A percentile compares a stretch with the other conserved stretches of the same genome.
Conservation (phyloP, 2,888 invertebrate genomes). For the Amphipoea oculea region DNA sequence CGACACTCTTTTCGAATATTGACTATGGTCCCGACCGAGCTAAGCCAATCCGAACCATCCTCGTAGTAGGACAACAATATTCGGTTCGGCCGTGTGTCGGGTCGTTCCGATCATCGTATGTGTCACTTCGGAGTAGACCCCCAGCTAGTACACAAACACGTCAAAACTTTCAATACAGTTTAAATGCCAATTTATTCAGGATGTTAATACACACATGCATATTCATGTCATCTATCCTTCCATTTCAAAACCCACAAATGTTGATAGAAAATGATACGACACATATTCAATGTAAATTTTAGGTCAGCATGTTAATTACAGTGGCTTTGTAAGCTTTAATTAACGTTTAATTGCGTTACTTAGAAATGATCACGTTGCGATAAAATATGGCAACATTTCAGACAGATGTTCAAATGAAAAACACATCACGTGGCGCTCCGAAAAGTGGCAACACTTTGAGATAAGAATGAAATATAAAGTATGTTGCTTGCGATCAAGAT, state of each 20-base stretch:
- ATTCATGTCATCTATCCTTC: constrained; percentile 43
- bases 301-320: constrained; percentile 56
- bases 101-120: too few relatives aligned
- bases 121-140: too few relatives aligned
- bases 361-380: constrained; percentile 63
- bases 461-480: constrained; percentile 11
- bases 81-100: too few relatives aligned
- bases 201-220: constrained; percentile 46
- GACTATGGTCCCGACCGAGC: too few relatives aligned
- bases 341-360: constrained; percentile 67
- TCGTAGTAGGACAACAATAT: too few relatives aligned
- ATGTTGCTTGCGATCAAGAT: not conserved
- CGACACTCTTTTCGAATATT: too few relatives aligned
- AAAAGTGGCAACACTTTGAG: constrained; percentile 13
- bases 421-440: constrained; percentile 4
- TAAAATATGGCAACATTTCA: constrained; percentile 45
- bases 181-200: constrained; percentile 44
- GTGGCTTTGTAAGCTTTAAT: constrained; percentile 57
- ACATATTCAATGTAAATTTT: constrained; percentile 57
- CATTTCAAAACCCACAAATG: constrained; percentile 53
- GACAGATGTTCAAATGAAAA: constrained; percentile 32
- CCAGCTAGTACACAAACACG: not conserved
- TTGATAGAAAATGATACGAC: constrained; percentile 56
- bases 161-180: constrained; percentile 30
- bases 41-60: too few relatives aligned